Percentiles rank a stretch among this genome's conserved stretches.
Evolutionary conservation across 1,140 invertebrate species (phyloP).

Genomic region (Monochamus saltuarius): DNA sequence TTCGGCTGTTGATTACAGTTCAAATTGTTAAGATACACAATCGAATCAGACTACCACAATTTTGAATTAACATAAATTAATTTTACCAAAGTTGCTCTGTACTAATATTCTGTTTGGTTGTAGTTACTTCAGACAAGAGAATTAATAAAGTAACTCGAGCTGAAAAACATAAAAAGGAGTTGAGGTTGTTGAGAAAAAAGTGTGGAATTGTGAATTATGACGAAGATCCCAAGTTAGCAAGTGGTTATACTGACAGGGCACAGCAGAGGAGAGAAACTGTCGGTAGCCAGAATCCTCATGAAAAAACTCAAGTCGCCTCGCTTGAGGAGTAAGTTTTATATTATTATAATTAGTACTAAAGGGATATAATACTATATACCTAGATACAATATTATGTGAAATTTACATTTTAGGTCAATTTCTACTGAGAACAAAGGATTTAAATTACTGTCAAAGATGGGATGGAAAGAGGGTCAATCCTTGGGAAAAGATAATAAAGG

Average conservation of each 20-base stretch:
- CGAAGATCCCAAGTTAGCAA: constrained; percentile 44
- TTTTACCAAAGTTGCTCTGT: not conserved
- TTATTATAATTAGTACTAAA: not conserved
- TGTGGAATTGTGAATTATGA: constrained; percentile 70
- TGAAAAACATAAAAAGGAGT: constrained; percentile 65
- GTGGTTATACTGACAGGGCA: constrained; percentile 77
- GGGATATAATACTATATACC: no score
- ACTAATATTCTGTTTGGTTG: not conserved
- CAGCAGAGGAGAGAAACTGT: constrained; percentile 69
- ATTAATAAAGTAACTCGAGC: constrained; percentile 29
- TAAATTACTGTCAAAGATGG: constrained; percentile 86
- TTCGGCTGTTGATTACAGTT: no score
- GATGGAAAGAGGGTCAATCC: constrained; percentile 85
- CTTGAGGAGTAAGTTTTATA: constrained; percentile 68
- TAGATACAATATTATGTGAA: constrained; percentile 14
- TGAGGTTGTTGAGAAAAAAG: constrained; percentile 78
- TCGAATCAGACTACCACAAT: no score
- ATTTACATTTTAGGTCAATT: constrained; percentile 63
- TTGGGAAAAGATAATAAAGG: constrained; percentile 77
- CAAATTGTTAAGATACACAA: no score
- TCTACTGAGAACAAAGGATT: constrained; percentile 82
- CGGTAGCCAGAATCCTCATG: constrained; percentile 79
- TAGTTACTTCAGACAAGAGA: not conserved
- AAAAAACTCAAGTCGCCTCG: constrained; percentile 79
- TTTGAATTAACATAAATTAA: no score